These are phyloP conservation scores for Chymomyza procnemis DNA, from an alignment of 2,888 invertebrate species.

Conservation along the genomic window DNA sequence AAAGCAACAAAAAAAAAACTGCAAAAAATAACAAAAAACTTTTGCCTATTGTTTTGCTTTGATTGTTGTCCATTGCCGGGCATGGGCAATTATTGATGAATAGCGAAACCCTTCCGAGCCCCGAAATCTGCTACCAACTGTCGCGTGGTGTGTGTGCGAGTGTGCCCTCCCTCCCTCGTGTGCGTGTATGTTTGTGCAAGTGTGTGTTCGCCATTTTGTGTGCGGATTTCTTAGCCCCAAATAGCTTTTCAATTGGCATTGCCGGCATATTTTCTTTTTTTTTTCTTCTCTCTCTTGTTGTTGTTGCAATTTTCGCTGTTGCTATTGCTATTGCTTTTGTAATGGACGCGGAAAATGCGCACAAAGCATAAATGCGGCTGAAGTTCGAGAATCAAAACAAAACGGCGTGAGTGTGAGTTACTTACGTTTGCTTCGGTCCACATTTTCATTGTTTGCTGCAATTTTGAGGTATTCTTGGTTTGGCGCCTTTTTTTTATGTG, in stretches of 20 bases:
- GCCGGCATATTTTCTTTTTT: background rate
- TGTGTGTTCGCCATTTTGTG: conserved; percentile 30
- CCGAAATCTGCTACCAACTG: background rate
- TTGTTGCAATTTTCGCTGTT: background rate
- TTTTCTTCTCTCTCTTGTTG: too few relatives aligned
- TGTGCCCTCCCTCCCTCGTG: too few relatives aligned
- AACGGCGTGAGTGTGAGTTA: conserved; percentile 38
- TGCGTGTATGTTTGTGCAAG: conserved; percentile 39
- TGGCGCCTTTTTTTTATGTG: conserved; percentile 67
- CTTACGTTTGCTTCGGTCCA: conserved; percentile 62
- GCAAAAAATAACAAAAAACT: conserved; percentile 38
- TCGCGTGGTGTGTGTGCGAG: conserved; percentile 52
- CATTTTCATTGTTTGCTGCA: conserved; percentile 42
- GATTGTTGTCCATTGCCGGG: conserved; percentile 34
- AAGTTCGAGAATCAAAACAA: conserved; percentile 65
- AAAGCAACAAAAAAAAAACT: conserved; percentile 40
- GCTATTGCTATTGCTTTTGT: background rate
- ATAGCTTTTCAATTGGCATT: conserved; percentile 63
- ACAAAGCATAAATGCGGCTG: conserved; percentile 59
- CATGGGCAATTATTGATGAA: conserved; percentile 26
- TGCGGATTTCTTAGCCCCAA: conserved; percentile 39
- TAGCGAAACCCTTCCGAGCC: background rate
- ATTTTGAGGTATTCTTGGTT: conserved; percentile 20
- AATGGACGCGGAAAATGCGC: conserved; percentile 32
- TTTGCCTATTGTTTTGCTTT: conserved; percentile 67